Evolutionary conservation across 2,888 invertebrate species (phyloP), one percentile per base, ranked within the genome.

Genomic region (Alloplasta piceator): DNA sequence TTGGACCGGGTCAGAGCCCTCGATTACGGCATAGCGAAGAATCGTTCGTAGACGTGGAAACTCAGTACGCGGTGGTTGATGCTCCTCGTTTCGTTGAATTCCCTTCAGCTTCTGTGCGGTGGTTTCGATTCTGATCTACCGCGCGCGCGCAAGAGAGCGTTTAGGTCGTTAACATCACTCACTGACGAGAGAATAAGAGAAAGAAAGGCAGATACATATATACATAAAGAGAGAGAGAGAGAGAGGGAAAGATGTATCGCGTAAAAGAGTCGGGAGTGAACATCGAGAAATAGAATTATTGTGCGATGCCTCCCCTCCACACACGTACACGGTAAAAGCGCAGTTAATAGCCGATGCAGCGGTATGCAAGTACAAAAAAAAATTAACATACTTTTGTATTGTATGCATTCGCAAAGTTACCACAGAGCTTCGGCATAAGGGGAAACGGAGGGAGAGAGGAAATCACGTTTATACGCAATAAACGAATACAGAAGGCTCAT

Each of bases 131-230:
- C 78, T 58, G 82, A 83, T 82, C 82, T 78, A 72, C 78, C 80
- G 80, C 78, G 66, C 66, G 39, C 60, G 48, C 58, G 10, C 52
- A 14, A 10, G 39, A 48, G 66, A 70, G 58, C 79, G 73, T 83
- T 83, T 80, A 68, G 75, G 78, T 82, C 83, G 83, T 83, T 83
- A 83, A 82, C 83, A 83, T 83, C 82, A 83, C 82, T 82, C 83
- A 80, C 71, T 39, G 70, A 26, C 26, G 3, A 46, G 60, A 61
- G 50, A n/a, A 7, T 16, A 39, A 36, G 41, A 63, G 46, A 60
- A 14, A 7, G 41, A 50, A 38, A 58, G 36, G 0, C n/a, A 50
- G 50, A 6, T 5, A 58, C 2, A 43, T 39, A 12, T 9, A 46
- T 10, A 48, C 6, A 14, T 66, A 26, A 48, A 60, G 14, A 60